Evolutionary conservation across 2,888 invertebrate species (phyloP).

Genomic region (Drosophila colorata): DNA sequence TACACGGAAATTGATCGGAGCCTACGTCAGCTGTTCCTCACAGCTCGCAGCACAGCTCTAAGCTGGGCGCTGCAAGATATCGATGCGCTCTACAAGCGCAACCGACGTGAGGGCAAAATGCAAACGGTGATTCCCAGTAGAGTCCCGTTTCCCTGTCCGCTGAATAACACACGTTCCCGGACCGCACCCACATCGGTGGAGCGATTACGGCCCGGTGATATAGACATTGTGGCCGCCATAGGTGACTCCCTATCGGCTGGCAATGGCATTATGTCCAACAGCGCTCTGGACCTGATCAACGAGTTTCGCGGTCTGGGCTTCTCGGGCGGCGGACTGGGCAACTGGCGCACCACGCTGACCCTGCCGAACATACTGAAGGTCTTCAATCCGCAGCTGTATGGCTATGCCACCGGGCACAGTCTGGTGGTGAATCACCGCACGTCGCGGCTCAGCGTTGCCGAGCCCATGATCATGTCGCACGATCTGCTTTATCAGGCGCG

Average conservation of each 20-base stretch:
- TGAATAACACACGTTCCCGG: constrained; percentile 78
- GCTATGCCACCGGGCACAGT: constrained; percentile 84
- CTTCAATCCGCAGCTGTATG: constrained; percentile 88
- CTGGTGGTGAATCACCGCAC: constrained; percentile 64
- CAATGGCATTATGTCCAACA: constrained; percentile 86
- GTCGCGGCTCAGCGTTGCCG: constrained; percentile 82
- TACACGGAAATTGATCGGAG: constrained; percentile 71
- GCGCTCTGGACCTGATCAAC: constrained; percentile 84
- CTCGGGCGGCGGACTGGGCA: constrained; percentile 86
- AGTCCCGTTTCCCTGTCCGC: constrained; percentile 83
- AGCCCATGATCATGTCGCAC: constrained; percentile 81
- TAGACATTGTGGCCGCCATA: constrained; percentile 87
- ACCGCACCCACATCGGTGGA: constrained; percentile 86
- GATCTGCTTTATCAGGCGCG: constrained; percentile 77
- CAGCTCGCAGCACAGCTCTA: constrained; percentile 47
- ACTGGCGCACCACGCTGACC: constrained; percentile 86
- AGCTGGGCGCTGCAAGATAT: constrained; percentile 45
- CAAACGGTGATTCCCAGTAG: constrained; percentile 68
- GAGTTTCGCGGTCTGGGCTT: constrained; percentile 86
- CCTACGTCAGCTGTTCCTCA: constrained; percentile 61
- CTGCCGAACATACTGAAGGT: constrained; percentile 88
- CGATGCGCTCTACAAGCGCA: constrained; percentile 43
- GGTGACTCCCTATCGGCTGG: constrained; percentile 88
- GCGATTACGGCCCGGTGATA: constrained; percentile 87
- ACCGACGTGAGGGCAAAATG: constrained; percentile 70